Percentiles rank a stretch among this genome's conserved stretches.
Evolutionary conservation across 1,140 invertebrate genomes (phyloP).

Genomic region (Eriosoma lanigerum): DNA sequence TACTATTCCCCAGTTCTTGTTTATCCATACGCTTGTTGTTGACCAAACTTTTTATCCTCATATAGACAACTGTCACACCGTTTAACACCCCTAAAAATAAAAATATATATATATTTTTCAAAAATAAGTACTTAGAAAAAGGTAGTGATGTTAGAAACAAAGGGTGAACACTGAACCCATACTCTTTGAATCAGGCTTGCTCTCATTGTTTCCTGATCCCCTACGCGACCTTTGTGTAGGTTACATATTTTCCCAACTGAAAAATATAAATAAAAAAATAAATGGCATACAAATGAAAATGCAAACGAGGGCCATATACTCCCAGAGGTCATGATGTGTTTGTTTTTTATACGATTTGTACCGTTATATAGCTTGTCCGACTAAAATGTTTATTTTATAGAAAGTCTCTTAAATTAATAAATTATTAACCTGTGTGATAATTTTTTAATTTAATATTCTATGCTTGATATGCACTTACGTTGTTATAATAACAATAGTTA

Average conservation of each 20-base stretch:
- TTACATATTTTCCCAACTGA: constrained; percentile 40
- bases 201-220: constrained; percentile 42
- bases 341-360: background rate
- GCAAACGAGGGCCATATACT: constrained; percentile 37
- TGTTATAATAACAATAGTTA: background rate
- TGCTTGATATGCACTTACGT: background rate
- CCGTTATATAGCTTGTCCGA: background rate
- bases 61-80: constrained; percentile 6
- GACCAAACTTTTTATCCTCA: constrained; percentile 18
- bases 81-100: constrained; percentile 32
- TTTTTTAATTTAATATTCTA: background rate
- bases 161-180: constrained; percentile 15
- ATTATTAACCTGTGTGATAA: background rate
- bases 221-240: constrained; percentile 48
- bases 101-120: background rate
- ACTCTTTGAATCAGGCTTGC: constrained; percentile 31
- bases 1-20: background rate
- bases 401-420: background rate
- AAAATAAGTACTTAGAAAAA: constrained; percentile 41
- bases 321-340: constrained; percentile 32
- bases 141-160: constrained; percentile 40
- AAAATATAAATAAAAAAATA: constrained; percentile 26
- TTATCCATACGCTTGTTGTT: background rate
- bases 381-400: background rate
- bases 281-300: constrained; percentile 36